Base-by-base conservation (phyloP, 2,113 vertebrate genomes). In the Tiliqua scincoides region DNA sequence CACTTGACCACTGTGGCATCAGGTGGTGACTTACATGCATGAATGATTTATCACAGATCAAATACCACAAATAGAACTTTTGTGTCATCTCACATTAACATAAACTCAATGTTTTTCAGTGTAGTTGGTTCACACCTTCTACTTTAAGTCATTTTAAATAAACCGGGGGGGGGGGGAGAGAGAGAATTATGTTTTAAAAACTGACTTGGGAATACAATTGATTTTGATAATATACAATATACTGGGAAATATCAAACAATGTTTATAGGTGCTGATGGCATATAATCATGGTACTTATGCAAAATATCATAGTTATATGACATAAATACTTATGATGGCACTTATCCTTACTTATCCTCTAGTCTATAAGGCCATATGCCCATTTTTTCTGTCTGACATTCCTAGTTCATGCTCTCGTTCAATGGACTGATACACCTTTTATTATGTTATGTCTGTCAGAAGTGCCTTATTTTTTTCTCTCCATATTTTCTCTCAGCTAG, bases 401-500 rank as follows among this genome's bases (percentile, higher is more conserved):
- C 35, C 9, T 82, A 72, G 25, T 83, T 72, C 35, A 73, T 20
- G 1, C 32, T 83, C n/a, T n/a, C 32, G 2, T 71, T 72, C 54
- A 25, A 40, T 10, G 21, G 67, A 40, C 7, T 18, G 70, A 27
- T 83, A 17, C 1, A 27, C 79, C 2, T 72, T 72, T 77, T 86
- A 85, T 32, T 62, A 37, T 63, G 62, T 43, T 74, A 32, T 84
- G 7, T n/a, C 25, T 17, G 75, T 12, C 59, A 73, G 63, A 80
- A 10, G 9, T 85, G 5, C 27, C 70, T 76, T 89, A n/a, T n/a
- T 11, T 72, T 84, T 90, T 84, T 89, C 91, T 84, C 72, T 93
- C 63, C 57, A 82, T 62, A 84, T 93, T 76, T 89, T 94, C 83
- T 86, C 82, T 93, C 87, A 92, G 91, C 91, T 90, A 92, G 90